Base-by-base conservation (phyloP, 2,888 invertebrate genomes). In the Leucophora obtusa region DNA sequence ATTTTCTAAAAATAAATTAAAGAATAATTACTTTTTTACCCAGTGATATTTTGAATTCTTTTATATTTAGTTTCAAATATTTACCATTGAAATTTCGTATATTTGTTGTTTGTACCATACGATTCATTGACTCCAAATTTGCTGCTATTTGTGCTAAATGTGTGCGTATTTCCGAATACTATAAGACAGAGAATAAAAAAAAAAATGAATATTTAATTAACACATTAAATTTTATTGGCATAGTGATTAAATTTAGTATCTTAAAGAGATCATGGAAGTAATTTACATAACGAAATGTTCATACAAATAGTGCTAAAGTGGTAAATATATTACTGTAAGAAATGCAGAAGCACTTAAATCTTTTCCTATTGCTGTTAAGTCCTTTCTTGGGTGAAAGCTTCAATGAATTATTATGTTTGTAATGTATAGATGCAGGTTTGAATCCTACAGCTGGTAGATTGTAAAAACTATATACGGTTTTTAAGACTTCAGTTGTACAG, bases 121-220 rank as follows among this genome's bases (percentile, higher is more conserved):
- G 89, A 76, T 85, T 87, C 90, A 90, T 90, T 38, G 87, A 85
- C 59, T 90, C 89, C 76, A 90, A 82, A 83, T 90, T 90, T 38
- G 83, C 83, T 15, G 86, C 87, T 54, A 90, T 89, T 69, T 86
- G 87, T 21, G 87, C 86, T 68, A 90, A 83, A 43, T 87, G 86
- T 54, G 86, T 82, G 6, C 89, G 89, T 17, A 90, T 89, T 80
- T 89, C 89, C 43, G 88, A 86, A 84, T 90, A 90, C 90, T 90
- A 65, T 6, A 85, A 86, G 28, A 54, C 24, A 51, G 53, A 50
- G 50, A 18, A 43, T 58, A 71, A 35, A 51, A 71, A 35, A 51
- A 38, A 69, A 15, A 51, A 47, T 24, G 58, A 47, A 15, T 59
- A 68, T 59, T 79, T 59, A 73, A 69, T 79, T 69, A 73, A 73